Evolutionary conservation across 2,113 vertebrate genomes (phyloP), one percentile per base, ranked within the genome.

Genomic region (Chlamydotis undulata): DNA sequence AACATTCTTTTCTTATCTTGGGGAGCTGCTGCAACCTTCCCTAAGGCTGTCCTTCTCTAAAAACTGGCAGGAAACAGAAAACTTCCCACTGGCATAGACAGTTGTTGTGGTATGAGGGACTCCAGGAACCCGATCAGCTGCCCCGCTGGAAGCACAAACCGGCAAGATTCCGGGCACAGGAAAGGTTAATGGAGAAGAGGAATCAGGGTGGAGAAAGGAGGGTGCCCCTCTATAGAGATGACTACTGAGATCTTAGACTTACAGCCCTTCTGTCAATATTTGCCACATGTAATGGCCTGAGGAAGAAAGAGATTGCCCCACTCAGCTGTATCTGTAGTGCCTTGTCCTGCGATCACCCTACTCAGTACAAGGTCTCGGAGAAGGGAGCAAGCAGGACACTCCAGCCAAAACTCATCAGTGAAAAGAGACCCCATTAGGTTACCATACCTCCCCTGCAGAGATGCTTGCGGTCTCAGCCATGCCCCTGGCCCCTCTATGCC

Each of bases 391-490:
- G 41, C 47, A 83, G 64, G 13, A 69, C 13, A 23, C 14, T 73
- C 50, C 28, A 82, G 64, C 19, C 43, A 77, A 90, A 90, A 80
- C 5, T 59, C 75, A 23, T 8, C 1, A 1, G 0, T 76, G 59
- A 53, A 83, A 70, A 85, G 12, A 35, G 29, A 73, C 8, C 7
- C 24, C 3, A 9, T 57, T 19, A 21, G 1, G 1, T 49, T 33
- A 22, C 31, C 47, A 18, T 6, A 29, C 10, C 45, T 28, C 8
- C 23, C 24, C 21, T 63, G 17, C 18, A 56, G 31, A 61, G 35
- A 7, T 14, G 33, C 4, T 43, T 45, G 35, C 2, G 3, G 13
- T 69, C 49, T 53, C 61, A 85, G 43, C 21, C 0, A 0, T 37
- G 61, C 17, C n/a, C 55, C 9, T 26, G 25, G 35, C 7, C 45